Percentiles rank a stretch among this genome's conserved stretches.
Evolutionary conservation across 1,140 invertebrate species (phyloP).

Genomic region (Cepaea nemoralis): DNA sequence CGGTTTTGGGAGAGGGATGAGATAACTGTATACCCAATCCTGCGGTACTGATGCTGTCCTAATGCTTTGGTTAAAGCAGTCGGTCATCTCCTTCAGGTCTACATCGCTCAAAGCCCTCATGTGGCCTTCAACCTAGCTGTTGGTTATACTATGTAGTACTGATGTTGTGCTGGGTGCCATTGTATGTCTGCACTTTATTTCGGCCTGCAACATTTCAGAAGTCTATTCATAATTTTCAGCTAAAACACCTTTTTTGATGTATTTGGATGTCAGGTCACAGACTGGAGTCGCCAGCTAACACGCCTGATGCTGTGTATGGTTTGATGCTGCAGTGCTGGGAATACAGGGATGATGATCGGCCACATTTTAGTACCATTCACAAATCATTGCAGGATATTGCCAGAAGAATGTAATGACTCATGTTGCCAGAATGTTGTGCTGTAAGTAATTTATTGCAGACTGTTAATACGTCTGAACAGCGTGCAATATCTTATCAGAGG

Average conservation of each 20-base stretch:
- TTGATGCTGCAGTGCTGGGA: constrained; percentile 95
- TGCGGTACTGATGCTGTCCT: too few species aligned
- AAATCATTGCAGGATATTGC: constrained; percentile 33
- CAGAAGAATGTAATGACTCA: constrained; percentile 14
- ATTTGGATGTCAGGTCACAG: constrained; percentile 80
- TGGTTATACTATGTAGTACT: too few species aligned
- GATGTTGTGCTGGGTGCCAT: too few species aligned
- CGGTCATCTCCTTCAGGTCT: too few species aligned
- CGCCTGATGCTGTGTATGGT: constrained; percentile 89
- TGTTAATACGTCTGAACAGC: background rate
- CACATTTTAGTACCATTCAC: constrained; percentile 89
- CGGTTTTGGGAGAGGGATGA: too few species aligned
- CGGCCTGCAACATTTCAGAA: too few species aligned
- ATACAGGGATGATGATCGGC: constrained; percentile 89
- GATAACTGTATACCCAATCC: too few species aligned
- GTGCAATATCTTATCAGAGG: background rate
- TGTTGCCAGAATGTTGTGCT: background rate
- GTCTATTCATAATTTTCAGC: too few species aligned
- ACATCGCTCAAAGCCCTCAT: too few species aligned
- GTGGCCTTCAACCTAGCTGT: too few species aligned
- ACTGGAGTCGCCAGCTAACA: constrained; percentile 90
- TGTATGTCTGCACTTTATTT: too few species aligned
- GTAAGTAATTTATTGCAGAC: background rate
- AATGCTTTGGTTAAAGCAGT: too few species aligned
- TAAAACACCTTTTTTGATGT: background rate